phyloP scores from a whole-genome alignment of 2,888 invertebrate genomes.

The Sycophila texana region DNA sequence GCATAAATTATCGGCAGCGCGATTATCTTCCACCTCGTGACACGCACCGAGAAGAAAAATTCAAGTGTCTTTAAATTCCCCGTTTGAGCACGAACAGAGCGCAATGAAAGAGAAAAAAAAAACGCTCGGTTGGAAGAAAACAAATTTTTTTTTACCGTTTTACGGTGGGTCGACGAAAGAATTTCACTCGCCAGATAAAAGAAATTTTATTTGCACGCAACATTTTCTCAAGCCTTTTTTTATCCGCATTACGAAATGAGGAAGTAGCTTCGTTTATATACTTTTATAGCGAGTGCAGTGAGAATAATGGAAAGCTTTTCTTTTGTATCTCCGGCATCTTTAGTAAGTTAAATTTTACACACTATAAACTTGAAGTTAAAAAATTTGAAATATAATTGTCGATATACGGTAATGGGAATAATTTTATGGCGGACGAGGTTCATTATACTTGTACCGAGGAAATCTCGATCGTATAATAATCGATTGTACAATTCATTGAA shows the following conservation, averaged over 20 bases:
- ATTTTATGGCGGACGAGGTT: not conserved
- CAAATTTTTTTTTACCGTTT: not conserved
- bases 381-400: not conserved
- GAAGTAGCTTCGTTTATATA: constrained; percentile 17
- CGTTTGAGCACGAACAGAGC: not conserved
- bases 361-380: not conserved
- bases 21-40: too few species aligned
- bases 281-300: constrained; percentile 4
- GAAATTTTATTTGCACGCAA: too few species aligned
- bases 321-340: not conserved
- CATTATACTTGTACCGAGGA: not conserved
- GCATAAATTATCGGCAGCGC: too few species aligned
- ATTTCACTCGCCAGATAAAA: not conserved
- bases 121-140: not conserved
- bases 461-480: not conserved
- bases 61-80: not conserved
- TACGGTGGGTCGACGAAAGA: not conserved
- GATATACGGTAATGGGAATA: not conserved
- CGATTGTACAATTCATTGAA: constrained; percentile 5
- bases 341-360: not conserved
- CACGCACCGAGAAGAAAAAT: too few species aligned
- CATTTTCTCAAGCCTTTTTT: not conserved
- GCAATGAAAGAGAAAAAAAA: not conserved
- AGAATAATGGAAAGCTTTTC: constrained; percentile 1
- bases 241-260: constrained; percentile 1